Evolutionary conservation across 2,797 vertebrate genomes (phyloP), one percentile per base, ranked within the genome.

Genomic region (Garrulus glandarius): DNA sequence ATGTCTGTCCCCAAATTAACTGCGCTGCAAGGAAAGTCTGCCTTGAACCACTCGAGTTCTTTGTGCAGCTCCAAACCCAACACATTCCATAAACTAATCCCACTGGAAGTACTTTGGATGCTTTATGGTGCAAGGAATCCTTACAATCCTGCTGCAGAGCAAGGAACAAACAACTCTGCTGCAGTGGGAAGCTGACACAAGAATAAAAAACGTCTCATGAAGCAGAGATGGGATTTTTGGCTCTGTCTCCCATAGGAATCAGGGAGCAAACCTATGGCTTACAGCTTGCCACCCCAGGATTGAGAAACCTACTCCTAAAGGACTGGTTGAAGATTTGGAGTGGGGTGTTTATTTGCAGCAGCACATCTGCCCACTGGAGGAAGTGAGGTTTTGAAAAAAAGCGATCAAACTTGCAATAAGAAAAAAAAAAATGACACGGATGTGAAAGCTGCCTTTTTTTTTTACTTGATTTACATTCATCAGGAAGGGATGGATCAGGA

Each of bases 1-100:
- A 99, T 99, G 96, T 99, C 99, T 17, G 99, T 99, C 68, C 99
- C 99, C 27, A 99, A 47, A 63, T 98, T 97, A 78, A 99, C 98
- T 5, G 99, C 99, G 16, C 99, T 99, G 96, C 44, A 97, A 97
- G 53, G 21, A 69, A 87, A 92, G n/a, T 10, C 94, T 41, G 30
- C 63, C 29, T 21, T 95, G 70, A 95, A 22, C 37, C 21, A 60
- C 49, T 47, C 1, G 0, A 3, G 23, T 6, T n/a, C 67, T 90
- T 67, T 4, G 11, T 21, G 74, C 65, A 74, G 50, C 9, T 30
- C 60, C 85, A 84, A 75, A 59, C 16, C 59, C 9, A 61, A 32
- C 19, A 6, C 21, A 67, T 30, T 13, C 53, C 61, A 72, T 8
- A 30, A 77, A 30, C 15, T 5, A 30, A 88, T 30, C 84, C 76